Evolutionary conservation across 2,113 vertebrate species (phyloP).

Genomic region (Oreamnos americanus): DNA sequence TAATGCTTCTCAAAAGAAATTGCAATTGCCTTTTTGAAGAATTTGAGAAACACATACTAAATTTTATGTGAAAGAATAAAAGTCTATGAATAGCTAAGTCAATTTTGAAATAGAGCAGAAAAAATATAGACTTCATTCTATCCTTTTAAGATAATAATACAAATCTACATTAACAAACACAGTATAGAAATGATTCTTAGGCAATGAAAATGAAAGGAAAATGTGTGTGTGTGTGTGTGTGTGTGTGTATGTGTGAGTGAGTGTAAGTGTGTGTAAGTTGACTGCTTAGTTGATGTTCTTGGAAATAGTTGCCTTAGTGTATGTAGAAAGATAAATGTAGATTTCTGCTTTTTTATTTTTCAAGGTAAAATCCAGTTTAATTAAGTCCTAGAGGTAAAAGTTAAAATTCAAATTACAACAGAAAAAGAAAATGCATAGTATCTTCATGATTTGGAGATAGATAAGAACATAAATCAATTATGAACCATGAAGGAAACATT

Average conservation of each 20-base stretch:
- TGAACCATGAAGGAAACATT: neutral
- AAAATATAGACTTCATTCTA: neutral
- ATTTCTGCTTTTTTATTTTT: neutral
- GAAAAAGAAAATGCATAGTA: neutral
- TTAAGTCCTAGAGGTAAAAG: neutral
- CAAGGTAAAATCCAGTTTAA: neutral
- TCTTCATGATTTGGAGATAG: neutral
- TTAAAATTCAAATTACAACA: neutral
- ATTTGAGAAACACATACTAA: constrained; percentile 3
- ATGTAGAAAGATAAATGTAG: neutral
- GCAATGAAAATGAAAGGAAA: neutral
- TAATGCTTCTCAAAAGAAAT: constrained; percentile 1
- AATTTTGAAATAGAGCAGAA: neutral
- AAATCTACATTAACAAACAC: neutral
- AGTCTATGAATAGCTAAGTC: neutral
- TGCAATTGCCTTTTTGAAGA: neutral
- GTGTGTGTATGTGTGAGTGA: no score
- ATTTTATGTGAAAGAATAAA: constrained; percentile 15
- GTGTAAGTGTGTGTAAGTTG: neutral
- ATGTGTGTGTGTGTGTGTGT: neutral
- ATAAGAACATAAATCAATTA: neutral
- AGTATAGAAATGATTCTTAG: neutral
- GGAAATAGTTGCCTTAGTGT: neutral
- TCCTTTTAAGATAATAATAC: neutral
- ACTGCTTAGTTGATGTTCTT: neutral